Conservation (phyloP, 2,797 vertebrate species). For the Octomys mimax region DNA sequence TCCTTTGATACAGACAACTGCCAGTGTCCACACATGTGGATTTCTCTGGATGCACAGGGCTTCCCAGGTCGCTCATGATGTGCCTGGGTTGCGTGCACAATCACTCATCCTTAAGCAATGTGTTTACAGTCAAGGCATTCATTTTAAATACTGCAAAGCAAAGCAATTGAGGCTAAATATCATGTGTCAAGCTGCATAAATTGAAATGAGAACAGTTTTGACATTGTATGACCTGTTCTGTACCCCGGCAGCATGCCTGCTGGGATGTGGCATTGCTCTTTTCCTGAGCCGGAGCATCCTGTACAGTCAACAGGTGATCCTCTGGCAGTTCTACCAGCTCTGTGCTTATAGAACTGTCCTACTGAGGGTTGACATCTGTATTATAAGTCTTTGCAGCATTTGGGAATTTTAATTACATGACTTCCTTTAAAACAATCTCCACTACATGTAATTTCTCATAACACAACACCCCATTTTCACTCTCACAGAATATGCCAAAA, state of each 20-base stretch:
- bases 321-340: neutral
- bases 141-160: conserved; percentile 62
- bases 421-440: conserved; percentile 53
- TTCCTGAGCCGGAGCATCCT: neutral
- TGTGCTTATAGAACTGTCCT: neutral
- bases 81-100: conserved; percentile 32
- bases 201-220: conserved; percentile 49
- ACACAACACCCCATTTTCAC: neutral
- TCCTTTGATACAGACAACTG: conserved; percentile 18
- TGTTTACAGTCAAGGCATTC: conserved; percentile 60
- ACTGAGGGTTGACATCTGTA: neutral
- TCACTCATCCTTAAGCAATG: conserved; percentile 64
- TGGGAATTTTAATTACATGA: conserved; percentile 48
- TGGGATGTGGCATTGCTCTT: conserved; percentile 14
- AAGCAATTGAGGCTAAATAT: conserved; percentile 65
- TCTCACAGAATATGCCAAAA: neutral
- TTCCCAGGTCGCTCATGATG: neutral
- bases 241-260: neutral
- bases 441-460: neutral
- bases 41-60: conserved; percentile 42
- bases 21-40: conserved; percentile 14
- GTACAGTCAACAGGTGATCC: neutral
- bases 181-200: conserved; percentile 35
- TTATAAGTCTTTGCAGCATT: neutral
- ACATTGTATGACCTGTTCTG: neutral